Evolutionary conservation across 2,888 invertebrate species (phyloP).

Genomic region (Perdita meconis): DNA sequence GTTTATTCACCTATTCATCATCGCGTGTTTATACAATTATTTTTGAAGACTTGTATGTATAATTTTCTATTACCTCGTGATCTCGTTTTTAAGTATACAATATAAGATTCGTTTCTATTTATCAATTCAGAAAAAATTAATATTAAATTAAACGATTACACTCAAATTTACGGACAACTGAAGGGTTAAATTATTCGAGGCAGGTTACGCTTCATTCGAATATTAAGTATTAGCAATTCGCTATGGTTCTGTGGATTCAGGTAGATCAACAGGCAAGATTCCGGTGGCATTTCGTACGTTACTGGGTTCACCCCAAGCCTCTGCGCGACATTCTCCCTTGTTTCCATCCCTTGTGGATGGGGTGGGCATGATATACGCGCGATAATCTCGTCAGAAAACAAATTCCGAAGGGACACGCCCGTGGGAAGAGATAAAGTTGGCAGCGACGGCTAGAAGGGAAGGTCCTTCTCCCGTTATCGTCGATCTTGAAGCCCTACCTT

Average conservation of each 20-base stretch:
- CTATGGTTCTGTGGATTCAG: background rate
- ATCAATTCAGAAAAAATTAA: no score
- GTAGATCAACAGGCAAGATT: background rate
- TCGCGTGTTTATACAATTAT: no score
- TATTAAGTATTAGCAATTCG: no score
- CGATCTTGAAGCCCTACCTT: constrained; percentile 43
- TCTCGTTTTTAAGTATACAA: no score
- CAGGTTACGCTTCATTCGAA: no score
- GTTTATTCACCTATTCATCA: no score
- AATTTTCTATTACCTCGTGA: no score
- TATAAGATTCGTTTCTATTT: no score
- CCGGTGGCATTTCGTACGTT: constrained; percentile 2
- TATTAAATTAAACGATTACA: no score
- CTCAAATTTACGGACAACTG: no score
- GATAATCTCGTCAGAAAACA: constrained; percentile 54
- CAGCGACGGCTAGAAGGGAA: constrained; percentile 4
- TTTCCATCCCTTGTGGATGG: constrained; percentile 11
- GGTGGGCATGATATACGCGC: constrained; percentile 39
- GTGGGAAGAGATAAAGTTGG: constrained; percentile 45
- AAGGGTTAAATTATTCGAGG: no score
- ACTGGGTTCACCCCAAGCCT: background rate
- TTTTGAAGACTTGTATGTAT: no score
- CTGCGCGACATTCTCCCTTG: constrained; percentile 17
- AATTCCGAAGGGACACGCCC: constrained; percentile 52
- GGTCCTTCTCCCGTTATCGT: constrained; percentile 50